A percentile compares a stretch with the other conserved stretches of the same genome.
These are phyloP conservation scores for Xestobium rufovillosum DNA, from an alignment of 2,888 invertebrate genomes.

Conservation along the genomic window DNA sequence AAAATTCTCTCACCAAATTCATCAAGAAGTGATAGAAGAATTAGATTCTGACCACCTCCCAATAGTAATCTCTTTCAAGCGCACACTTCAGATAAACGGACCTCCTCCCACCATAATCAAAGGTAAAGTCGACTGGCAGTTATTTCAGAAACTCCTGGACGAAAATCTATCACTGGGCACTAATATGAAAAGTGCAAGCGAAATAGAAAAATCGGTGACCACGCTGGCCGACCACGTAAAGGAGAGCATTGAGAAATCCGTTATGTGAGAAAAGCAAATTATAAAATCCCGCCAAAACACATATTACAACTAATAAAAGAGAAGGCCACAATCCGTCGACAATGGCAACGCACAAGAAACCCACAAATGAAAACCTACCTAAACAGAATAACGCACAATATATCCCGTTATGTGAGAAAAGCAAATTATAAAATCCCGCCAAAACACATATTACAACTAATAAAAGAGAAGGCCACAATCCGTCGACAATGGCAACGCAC, in stretches of 20 bases:
- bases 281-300: no score
- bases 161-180: no score
- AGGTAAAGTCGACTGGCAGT: neutral
- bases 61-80: neutral
- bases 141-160: no score
- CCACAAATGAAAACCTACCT: neutral
- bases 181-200: constrained; percentile 1
- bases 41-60: constrained; percentile 1
- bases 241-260: no score
- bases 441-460: neutral
- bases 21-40: neutral
- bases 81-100: neutral
- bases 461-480: neutral
- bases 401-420: neutral
- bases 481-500: constrained; percentile 2
- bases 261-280: no score
- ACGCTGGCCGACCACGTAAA: no score
- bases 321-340: no score
- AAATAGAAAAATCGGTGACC: no score
- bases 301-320: no score
- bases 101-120: neutral
- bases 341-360: no score
- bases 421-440: neutral
- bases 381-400: neutral
- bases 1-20: neutral